A percentile compares a stretch with the other conserved stretches of the same genome.
phyloP scores from a whole-genome alignment of 2,113 vertebrate genomes.

The Chrysochloris asiatica region DNA sequence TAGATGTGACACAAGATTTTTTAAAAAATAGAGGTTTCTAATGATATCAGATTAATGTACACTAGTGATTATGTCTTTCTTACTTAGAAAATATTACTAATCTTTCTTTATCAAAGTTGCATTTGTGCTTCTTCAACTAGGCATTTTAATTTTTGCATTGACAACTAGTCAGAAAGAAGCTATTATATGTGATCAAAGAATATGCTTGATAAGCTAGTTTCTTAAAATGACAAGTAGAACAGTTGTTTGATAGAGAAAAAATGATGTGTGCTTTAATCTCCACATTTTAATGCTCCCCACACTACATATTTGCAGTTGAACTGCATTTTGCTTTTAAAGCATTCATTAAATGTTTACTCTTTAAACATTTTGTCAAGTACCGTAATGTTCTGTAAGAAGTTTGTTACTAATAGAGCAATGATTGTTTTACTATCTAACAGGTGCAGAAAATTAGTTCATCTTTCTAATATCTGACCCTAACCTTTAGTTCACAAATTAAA shows the following conservation, averaged over 20 bases:
- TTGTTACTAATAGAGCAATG: background rate
- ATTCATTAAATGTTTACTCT: conserved; percentile 36
- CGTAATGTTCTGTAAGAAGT: background rate
- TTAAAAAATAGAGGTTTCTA: conserved; percentile 62
- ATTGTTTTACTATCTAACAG: background rate
- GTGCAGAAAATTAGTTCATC: background rate
- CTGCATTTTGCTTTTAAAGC: background rate
- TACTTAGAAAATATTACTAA: conserved; percentile 78
- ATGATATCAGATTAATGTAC: conserved; percentile 70
- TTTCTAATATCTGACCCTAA: conserved; percentile 9
- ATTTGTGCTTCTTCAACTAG: conserved; percentile 75
- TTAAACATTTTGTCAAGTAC: conserved; percentile 51
- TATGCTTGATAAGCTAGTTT: conserved; percentile 53
- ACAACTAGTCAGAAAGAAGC: conserved; percentile 80
- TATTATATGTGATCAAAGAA: conserved; percentile 79
- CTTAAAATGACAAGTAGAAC: conserved; percentile 66
- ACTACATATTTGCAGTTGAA: conserved; percentile 12
- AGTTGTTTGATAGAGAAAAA: conserved; percentile 46
- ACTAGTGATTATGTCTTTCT: conserved; percentile 72
- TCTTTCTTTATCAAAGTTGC: conserved; percentile 52
- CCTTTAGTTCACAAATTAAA: background rate
- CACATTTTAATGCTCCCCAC: fast-evolving
- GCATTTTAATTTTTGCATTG: conserved; percentile 84
- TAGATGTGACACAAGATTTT: conserved; percentile 74
- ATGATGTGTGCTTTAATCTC: conserved; percentile 62